phyloP scores from a whole-genome alignment of 2,888 invertebrate species.

The Scotopteryx bipunctaria region DNA sequence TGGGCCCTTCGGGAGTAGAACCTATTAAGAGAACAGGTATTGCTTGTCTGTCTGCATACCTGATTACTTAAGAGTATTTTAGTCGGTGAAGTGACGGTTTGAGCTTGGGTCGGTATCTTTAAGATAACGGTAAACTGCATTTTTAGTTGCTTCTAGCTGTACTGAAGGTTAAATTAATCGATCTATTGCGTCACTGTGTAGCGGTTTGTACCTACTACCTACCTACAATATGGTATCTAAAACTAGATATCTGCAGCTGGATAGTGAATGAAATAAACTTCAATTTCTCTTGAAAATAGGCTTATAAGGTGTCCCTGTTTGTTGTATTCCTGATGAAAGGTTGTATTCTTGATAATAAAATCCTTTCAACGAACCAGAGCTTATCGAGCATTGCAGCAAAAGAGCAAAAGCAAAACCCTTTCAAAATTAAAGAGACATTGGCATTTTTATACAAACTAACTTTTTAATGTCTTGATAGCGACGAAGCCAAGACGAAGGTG shows the following conservation, averaged over 20 bases:
- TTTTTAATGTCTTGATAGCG: conserved; percentile 1
- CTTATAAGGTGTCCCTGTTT: too few species aligned
- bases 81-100: conserved; percentile 23
- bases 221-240: neutral
- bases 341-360: too few species aligned
- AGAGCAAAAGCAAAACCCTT: too few species aligned
- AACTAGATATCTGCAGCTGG: neutral
- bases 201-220: neutral
- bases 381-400: too few species aligned
- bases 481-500: neutral
- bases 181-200: neutral
- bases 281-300: too few species aligned
- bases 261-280: too few species aligned
- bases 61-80: conserved; percentile 26
- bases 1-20: neutral
- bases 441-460: too few species aligned
- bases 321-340: too few species aligned
- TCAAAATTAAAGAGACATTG: too few species aligned
- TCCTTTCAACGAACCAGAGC: too few species aligned
- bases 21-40: conserved; percentile 11
- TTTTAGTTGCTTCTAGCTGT: conserved; percentile 42
- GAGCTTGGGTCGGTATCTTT: conserved; percentile 47
- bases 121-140: conserved; percentile 53
- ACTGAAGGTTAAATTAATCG: conserved; percentile 10
- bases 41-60: conserved; percentile 21